These are phyloP conservation scores for Panurus biarmicus DNA, from an alignment of 2,113 vertebrate genomes.

Conservation along the genomic window DNA sequence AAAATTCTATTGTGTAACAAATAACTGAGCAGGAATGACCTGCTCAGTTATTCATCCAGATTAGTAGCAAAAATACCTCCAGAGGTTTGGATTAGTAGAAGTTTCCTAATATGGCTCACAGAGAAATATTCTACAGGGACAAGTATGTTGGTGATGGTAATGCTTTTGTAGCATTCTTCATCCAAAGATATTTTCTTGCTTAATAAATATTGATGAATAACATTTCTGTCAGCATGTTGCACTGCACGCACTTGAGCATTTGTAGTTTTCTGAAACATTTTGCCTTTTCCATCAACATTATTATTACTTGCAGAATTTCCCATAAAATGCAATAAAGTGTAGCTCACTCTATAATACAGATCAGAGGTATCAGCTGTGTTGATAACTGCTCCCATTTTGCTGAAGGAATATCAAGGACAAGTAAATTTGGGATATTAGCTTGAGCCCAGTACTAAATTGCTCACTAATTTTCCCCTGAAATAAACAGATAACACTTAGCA, in stretches of 20 bases:
- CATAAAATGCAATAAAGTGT: neutral
- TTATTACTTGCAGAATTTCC: neutral
- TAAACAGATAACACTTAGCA: neutral
- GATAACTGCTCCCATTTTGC: neutral
- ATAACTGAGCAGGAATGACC: neutral
- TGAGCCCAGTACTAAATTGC: neutral
- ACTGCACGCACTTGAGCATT: neutral
- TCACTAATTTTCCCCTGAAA: neutral
- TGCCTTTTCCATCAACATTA: neutral
- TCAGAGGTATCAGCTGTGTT: neutral
- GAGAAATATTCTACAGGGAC: neutral
- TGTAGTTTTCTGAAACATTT: neutral
- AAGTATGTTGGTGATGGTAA: neutral
- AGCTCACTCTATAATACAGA: neutral
- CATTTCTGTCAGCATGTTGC: neutral
- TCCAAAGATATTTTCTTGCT: neutral
- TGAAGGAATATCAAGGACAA: neutral
- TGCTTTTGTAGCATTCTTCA: neutral
- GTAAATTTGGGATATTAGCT: neutral
- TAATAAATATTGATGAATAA: neutral
- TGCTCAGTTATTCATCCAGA: neutral
- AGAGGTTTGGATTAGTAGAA: conserved; percentile 17
- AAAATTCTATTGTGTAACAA: neutral
- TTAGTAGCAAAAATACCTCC: neutral
- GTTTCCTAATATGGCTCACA: neutral